Conservation (phyloP, 2,113 vertebrate species). For the Python bivittatus region DNA sequence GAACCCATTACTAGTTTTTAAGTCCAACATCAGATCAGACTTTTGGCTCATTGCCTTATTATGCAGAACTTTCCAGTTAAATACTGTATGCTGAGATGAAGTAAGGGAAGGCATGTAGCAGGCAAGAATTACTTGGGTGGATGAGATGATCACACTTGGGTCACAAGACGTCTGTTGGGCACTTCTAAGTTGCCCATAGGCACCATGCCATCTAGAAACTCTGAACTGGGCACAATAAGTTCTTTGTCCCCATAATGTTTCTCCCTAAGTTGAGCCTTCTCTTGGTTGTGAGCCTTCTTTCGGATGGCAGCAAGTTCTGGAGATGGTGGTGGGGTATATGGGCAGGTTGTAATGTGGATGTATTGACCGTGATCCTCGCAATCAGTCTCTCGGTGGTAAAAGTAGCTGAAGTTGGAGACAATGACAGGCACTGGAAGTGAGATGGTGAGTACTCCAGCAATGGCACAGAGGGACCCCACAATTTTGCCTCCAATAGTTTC, state of each 20-base stretch:
- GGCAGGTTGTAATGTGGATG: conserved; percentile 76
- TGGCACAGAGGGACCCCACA: conserved; percentile 92
- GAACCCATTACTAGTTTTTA: neutral
- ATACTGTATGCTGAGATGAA: conserved; percentile 28
- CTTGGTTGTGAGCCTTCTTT: conserved; percentile 76
- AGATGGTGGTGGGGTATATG: conserved; percentile 52
- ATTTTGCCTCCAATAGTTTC: conserved; percentile 88
- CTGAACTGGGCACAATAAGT: conserved; percentile 39
- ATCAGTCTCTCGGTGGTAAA: conserved; percentile 88
- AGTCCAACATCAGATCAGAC: neutral
- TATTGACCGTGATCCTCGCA: conserved; percentile 79
- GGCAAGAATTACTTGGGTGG: conserved; percentile 12
- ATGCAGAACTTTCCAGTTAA: conserved; percentile 18
- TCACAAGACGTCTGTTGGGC: conserved; percentile 77
- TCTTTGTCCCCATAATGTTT: conserved; percentile 23
- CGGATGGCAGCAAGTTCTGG: conserved; percentile 57
- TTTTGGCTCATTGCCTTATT: neutral
- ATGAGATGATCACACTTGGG: conserved; percentile 76
- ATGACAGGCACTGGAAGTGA: conserved; percentile 92
- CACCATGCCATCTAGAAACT: conserved; percentile 61
- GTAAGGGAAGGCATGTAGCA: neutral
- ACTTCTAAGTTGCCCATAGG: conserved; percentile 66
- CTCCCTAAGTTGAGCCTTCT: conserved; percentile 59
- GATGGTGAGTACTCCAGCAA: conserved; percentile 91
- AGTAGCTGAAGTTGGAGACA: conserved; percentile 95